Evolutionary conservation across 2,888 invertebrate species (phyloP).

Genomic region (Hemithea aestivaria): DNA sequence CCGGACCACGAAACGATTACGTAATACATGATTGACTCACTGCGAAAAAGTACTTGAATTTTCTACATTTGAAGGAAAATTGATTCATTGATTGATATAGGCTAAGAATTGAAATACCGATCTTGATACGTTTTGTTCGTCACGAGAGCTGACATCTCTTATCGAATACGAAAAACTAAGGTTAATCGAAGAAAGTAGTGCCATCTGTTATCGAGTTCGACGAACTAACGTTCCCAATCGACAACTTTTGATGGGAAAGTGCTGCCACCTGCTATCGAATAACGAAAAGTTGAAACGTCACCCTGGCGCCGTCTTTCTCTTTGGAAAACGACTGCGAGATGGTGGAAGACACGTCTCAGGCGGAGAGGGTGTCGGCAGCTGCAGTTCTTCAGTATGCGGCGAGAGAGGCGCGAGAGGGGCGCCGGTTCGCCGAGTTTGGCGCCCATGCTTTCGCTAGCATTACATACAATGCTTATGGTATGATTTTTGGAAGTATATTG

Average conservation of each 20-base stretch:
- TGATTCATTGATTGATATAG: too few relatives aligned
- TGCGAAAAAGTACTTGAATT: too few relatives aligned
- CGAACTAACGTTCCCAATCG: not conserved
- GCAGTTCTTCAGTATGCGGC: conserved; percentile 69
- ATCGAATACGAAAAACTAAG: not conserved
- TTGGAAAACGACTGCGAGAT: conserved; percentile 36
- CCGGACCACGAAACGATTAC: too few relatives aligned
- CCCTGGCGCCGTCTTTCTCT: conserved; percentile 14
- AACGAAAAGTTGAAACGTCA: not conserved
- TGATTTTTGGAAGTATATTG: conserved; percentile 10
- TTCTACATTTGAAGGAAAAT: too few relatives aligned
- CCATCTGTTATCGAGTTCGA: not conserved
- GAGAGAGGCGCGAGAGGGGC: conserved; percentile 63
- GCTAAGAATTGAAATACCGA: too few relatives aligned
- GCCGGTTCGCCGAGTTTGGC: conserved; percentile 63
- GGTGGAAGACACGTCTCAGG: conserved; percentile 60
- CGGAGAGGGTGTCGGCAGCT: conserved; percentile 60
- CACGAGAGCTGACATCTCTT: too few relatives aligned
- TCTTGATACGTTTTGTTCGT: too few relatives aligned
- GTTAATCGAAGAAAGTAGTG: not conserved
- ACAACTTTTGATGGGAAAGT: too few relatives aligned
- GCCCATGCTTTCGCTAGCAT: conserved; percentile 69
- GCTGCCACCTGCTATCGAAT: conserved; percentile 1
- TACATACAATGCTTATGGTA: conserved; percentile 67
- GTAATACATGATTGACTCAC: too few relatives aligned